Conservation (phyloP, 2,797 vertebrate species). For the Sitta carolinensis region DNA sequence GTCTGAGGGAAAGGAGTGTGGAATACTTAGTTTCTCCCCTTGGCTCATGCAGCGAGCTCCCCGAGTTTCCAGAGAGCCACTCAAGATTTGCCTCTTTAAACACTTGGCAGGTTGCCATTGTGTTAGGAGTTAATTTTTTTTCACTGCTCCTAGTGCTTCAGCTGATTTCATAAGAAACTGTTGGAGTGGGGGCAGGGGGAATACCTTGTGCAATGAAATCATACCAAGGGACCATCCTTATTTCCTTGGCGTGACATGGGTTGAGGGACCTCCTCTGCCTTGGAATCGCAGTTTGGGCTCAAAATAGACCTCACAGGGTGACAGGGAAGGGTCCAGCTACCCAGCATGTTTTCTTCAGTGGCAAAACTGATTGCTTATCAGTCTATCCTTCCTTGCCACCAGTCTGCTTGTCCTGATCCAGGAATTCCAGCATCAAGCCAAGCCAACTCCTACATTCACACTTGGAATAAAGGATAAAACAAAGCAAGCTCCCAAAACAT, state of each 20-base stretch:
- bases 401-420: not conserved
- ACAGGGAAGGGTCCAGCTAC: not conserved
- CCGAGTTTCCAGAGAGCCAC: not conserved
- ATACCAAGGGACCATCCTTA: not conserved
- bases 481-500: not conserved
- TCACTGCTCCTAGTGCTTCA: not conserved
- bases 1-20: rapidly evolving
- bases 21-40: not conserved
- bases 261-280: not conserved
- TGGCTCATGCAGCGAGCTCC: not conserved
- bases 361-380: not conserved
- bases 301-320: not conserved
- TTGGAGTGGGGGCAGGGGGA: not conserved
- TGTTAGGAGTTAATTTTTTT: not conserved
- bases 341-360: not conserved
- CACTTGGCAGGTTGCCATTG: not conserved
- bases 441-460: not conserved
- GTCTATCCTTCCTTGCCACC: not conserved
- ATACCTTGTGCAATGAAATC: not conserved
- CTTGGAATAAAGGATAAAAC: not conserved
- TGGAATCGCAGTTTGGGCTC: not conserved
- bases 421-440: not conserved
- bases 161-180: not conserved
- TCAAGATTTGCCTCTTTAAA: not conserved
- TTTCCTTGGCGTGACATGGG: not conserved